phyloP scores from a whole-genome alignment of 2,888 invertebrate species.

The Habrosyne pyritoides region DNA sequence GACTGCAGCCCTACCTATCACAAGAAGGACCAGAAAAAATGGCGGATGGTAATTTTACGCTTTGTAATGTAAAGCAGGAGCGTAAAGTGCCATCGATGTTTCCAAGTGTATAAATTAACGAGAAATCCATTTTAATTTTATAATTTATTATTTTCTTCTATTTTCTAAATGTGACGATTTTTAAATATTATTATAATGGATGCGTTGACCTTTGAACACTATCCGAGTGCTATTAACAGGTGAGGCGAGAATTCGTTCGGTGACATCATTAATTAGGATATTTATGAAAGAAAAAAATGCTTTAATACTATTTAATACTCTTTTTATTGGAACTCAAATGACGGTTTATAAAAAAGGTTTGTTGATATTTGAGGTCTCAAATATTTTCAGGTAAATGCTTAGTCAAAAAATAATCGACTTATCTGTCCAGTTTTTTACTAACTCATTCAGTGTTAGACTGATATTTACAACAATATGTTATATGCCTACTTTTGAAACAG shows the following conservation, averaged over 20 bases:
- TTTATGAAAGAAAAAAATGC: not conserved
- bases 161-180: not conserved
- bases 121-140: no score
- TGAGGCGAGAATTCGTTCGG: not conserved
- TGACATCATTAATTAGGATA: conserved; percentile 5
- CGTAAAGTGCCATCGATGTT: conserved; percentile 4
- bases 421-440: no score
- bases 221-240: not conserved
- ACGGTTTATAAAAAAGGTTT: not conserved
- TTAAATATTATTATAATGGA: not conserved
- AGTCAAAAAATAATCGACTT: no score
- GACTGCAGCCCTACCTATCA: conserved; percentile 31
- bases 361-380: no score
- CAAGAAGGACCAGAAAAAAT: conserved; percentile 21
- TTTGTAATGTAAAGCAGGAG: conserved; percentile 39
- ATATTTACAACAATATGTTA: not conserved
- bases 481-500: not conserved
- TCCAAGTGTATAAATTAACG: conserved; percentile 15
- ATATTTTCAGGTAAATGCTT: not conserved
- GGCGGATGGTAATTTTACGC: conserved; percentile 43
- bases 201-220: conserved; percentile 1
- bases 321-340: conserved; percentile 1
- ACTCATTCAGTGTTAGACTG: no score
- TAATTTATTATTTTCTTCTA: conserved; percentile 12
- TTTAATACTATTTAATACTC: not conserved